Evolutionary conservation across 2,888 invertebrate genomes (phyloP).

Genomic region (Drosophila quinaria): DNA sequence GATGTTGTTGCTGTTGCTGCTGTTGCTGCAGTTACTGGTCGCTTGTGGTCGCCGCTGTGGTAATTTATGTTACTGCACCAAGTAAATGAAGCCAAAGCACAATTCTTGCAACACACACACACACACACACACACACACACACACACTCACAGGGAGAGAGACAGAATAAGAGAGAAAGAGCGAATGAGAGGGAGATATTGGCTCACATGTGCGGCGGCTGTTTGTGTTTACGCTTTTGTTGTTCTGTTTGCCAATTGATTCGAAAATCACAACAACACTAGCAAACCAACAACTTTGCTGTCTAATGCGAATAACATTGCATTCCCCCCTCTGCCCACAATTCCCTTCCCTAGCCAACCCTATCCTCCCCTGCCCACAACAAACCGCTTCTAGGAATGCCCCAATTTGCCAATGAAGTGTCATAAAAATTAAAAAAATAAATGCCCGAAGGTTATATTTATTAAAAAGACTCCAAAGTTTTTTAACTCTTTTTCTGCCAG

Average conservation of each 20-base stretch:
- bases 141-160: not conserved
- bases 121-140: constrained; percentile 4
- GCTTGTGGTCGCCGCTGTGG: constrained; percentile 71
- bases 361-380: no score
- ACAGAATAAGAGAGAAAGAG: not conserved
- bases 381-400: no score
- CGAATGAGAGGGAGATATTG: not conserved
- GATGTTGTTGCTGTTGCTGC: constrained; percentile 25
- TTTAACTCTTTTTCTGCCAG: no score
- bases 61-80: constrained; percentile 80
- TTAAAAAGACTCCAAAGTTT: no score
- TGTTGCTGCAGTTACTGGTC: constrained; percentile 44
- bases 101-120: constrained; percentile 29
- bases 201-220: constrained; percentile 15
- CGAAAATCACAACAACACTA: constrained; percentile 69
- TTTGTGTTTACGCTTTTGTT: constrained; percentile 76
- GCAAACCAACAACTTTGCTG: constrained; percentile 39
- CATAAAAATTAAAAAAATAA: no score
- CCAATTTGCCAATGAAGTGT: no score
- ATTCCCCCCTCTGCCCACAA: constrained; percentile 8
- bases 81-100: constrained; percentile 76
- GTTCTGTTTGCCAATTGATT: constrained; percentile 76
- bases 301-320: constrained; percentile 64
- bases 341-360: not conserved
- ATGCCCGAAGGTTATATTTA: no score